Evolutionary conservation across 2,888 invertebrate species (phyloP).

Genomic region (Drosophila mimica): DNA sequence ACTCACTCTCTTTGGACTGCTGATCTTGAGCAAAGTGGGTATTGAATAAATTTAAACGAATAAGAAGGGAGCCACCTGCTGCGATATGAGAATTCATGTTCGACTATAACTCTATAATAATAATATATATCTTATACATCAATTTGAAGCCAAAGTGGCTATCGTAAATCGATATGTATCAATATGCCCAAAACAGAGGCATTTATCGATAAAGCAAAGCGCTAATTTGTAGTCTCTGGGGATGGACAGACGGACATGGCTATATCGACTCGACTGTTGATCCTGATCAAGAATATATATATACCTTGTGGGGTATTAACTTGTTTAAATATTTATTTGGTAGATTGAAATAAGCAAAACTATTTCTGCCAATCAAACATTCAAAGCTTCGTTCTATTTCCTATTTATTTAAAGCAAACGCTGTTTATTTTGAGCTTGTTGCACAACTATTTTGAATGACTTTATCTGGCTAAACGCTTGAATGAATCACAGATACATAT

Average conservation of each 20-base stretch:
- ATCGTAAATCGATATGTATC: too few relatives aligned
- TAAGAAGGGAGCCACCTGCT: neutral
- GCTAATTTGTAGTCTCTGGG: too few relatives aligned
- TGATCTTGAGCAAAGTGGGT: constrained; percentile 30
- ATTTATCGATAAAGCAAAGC: rapidly evolving
- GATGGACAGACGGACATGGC: neutral
- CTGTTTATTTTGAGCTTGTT: neutral
- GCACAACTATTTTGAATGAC: neutral
- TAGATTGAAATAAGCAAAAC: neutral
- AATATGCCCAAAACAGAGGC: neutral
- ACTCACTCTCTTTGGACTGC: constrained; percentile 21
- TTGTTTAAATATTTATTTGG: neutral
- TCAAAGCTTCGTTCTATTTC: neutral
- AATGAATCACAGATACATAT: constrained; percentile 35
- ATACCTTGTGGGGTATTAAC: neutral
- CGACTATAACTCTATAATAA: neutral
- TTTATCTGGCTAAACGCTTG: constrained; percentile 35
- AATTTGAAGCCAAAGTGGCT: too few relatives aligned
- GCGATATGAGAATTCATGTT: neutral
- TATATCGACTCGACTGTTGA: neutral
- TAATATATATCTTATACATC: neutral
- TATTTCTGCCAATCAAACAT: neutral
- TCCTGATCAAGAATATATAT: neutral
- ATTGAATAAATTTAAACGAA: neutral
- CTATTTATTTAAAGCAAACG: neutral